A percentile compares a stretch with the other conserved stretches of the same genome.
Conservation (phyloP, 2,113 vertebrate species). For the Pteruthius melanotis region DNA sequence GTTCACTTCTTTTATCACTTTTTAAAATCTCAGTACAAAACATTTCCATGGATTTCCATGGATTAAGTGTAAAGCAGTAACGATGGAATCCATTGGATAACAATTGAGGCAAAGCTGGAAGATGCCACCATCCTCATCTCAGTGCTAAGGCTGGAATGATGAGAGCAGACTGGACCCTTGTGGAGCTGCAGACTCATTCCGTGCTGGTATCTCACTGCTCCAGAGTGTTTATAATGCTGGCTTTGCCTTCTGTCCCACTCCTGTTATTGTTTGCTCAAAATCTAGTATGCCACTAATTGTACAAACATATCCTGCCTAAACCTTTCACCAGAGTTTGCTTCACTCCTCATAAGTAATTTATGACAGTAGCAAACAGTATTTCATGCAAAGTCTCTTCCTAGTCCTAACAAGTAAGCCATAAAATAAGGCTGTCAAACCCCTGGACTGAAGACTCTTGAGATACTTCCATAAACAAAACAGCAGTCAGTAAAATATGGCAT, state of each 20-base stretch:
- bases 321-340: neutral
- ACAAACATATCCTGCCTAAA: neutral
- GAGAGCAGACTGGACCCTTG: neutral
- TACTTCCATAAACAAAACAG: neutral
- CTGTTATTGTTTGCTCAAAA: neutral
- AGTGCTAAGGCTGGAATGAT: neutral
- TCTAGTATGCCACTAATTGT: neutral
- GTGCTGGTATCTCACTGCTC: neutral
- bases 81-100: neutral
- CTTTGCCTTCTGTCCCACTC: neutral
- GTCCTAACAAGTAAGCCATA: neutral
- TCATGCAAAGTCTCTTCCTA: neutral
- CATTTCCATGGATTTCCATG: neutral
- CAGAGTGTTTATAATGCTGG: neutral
- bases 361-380: neutral
- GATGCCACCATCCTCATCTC: neutral
- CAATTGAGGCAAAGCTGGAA: neutral
- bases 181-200: neutral
- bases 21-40: neutral
- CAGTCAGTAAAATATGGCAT: neutral
- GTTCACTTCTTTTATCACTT: neutral
- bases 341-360: neutral
- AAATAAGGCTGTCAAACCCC: neutral
- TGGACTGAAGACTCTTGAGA: neutral
- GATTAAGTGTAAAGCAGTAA: neutral